Evolutionary conservation across 2,797 vertebrate genomes (phyloP).

Genomic region (Danio tinwini): DNA sequence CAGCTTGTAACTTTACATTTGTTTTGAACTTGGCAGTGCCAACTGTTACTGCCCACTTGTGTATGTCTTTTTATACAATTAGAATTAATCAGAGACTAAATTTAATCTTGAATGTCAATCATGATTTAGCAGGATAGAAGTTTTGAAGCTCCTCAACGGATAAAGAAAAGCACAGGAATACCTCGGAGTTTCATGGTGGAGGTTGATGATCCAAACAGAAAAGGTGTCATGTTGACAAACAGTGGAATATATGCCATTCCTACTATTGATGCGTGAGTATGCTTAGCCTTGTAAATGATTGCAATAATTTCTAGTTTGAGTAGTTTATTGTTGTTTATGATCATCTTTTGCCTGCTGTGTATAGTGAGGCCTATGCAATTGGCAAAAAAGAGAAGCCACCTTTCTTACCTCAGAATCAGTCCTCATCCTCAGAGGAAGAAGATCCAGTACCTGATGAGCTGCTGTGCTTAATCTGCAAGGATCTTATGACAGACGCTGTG

Average conservation of each 20-base stretch:
- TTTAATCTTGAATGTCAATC: constrained; percentile 14
- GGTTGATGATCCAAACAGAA: constrained; percentile 94
- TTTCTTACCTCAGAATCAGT: constrained; percentile 84
- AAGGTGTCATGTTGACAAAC: constrained; percentile 97
- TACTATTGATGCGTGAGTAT: constrained; percentile 93
- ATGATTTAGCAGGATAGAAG: constrained; percentile 86
- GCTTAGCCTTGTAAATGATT: neutral
- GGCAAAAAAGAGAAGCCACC: constrained; percentile 97
- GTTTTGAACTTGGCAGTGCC: neutral
- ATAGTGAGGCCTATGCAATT: constrained; percentile 91
- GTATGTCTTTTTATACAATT: neutral
- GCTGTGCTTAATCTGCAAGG: constrained; percentile 92
- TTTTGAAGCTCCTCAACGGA: constrained; percentile 86
- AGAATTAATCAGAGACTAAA: neutral
- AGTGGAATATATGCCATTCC: constrained; percentile 94
- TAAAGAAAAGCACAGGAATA: constrained; percentile 97
- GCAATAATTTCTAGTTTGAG: neutral
- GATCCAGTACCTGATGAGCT: constrained; percentile 91
- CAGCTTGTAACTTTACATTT: neutral
- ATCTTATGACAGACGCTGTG: constrained; percentile 92
- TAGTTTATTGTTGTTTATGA: neutral
- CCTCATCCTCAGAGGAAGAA: constrained; percentile 83
- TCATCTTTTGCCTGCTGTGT: constrained; percentile 11
- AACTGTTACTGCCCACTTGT: neutral
- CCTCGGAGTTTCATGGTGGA: constrained; percentile 97